Conservation (phyloP, 2,888 invertebrate species). For the Embidobia sp. region DNA sequence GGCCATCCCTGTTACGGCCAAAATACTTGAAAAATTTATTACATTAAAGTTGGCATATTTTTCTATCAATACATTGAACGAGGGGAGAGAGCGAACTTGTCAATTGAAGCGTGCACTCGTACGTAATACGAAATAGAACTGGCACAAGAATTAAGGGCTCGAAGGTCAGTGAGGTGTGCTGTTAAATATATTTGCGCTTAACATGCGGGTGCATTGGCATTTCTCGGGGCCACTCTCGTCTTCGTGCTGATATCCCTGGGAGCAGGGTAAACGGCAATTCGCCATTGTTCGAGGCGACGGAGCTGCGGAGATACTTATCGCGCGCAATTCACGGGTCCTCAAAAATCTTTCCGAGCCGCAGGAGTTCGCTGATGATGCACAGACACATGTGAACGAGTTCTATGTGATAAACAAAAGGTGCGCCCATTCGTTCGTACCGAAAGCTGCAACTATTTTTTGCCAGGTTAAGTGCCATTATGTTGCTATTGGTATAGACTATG, state of each 20-base stretch:
- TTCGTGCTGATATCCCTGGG: constrained; percentile 60
- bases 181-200: constrained; percentile 52
- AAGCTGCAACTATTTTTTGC: constrained; percentile 75
- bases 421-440: constrained; percentile 65
- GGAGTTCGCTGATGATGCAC: constrained; percentile 66
- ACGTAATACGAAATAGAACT: constrained; percentile 31
- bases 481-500: constrained; percentile 72
- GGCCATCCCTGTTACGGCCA: too few species aligned
- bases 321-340: constrained; percentile 67
- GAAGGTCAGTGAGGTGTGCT: constrained; percentile 59
- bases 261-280: constrained; percentile 62
- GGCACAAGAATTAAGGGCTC: constrained; percentile 39
- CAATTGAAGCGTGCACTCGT: too few species aligned
- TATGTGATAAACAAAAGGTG: constrained; percentile 66
- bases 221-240: constrained; percentile 57
- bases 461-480: constrained; percentile 78
- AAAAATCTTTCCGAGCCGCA: constrained; percentile 62
- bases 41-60: too few species aligned
- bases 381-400: constrained; percentile 62
- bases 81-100: too few species aligned
- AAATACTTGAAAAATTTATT: too few species aligned
- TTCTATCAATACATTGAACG: too few species aligned
- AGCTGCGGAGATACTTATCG: constrained; percentile 65
- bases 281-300: constrained; percentile 67
- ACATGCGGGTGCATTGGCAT: constrained; percentile 66